Conservation (phyloP, 2,888 invertebrate species). For the Mechanitis mazaeus region DNA sequence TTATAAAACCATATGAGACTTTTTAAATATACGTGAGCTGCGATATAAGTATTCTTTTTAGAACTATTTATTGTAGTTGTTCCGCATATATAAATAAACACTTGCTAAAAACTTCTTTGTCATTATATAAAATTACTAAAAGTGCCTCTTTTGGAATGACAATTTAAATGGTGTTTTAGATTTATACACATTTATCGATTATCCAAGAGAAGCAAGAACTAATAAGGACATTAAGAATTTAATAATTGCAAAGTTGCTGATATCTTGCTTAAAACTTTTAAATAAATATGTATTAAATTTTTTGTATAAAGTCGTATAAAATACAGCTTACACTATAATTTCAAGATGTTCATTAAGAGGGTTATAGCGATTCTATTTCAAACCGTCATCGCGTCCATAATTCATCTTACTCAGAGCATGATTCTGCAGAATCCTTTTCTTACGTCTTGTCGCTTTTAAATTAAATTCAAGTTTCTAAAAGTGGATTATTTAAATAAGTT, state of each 20-base stretch:
- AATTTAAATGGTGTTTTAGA: too few relatives aligned
- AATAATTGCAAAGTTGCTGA: too few relatives aligned
- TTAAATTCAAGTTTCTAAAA: conserved; percentile 24
- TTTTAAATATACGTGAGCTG: conserved; percentile 2
- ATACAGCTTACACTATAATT: conserved; percentile 1
- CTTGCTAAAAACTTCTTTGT: too few relatives aligned
- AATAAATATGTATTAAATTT: too few relatives aligned
- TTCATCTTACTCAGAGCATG: conserved; percentile 41
- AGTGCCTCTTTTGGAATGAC: too few relatives aligned
- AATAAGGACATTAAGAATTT: too few relatives aligned
- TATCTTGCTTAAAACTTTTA: too few relatives aligned
- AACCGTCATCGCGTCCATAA: conserved; percentile 29
- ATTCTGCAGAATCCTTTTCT: conserved; percentile 34
- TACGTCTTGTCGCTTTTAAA: conserved; percentile 32
- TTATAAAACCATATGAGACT: conserved; percentile 23
- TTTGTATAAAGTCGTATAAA: too few relatives aligned
- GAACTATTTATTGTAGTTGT: background rate
- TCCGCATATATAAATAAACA: background rate
- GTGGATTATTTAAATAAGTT: conserved; percentile 18
- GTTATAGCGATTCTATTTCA: conserved; percentile 15
- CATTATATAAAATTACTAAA: too few relatives aligned
- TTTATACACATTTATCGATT: too few relatives aligned
- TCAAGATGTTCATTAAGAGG: conserved; percentile 18
- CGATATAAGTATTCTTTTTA: background rate
- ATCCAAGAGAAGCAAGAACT: too few relatives aligned